Percentiles rank a stretch among this genome's conserved stretches.
Conservation (phyloP, 2,113 vertebrate genomes). For the Podarcis muralis region DNA sequence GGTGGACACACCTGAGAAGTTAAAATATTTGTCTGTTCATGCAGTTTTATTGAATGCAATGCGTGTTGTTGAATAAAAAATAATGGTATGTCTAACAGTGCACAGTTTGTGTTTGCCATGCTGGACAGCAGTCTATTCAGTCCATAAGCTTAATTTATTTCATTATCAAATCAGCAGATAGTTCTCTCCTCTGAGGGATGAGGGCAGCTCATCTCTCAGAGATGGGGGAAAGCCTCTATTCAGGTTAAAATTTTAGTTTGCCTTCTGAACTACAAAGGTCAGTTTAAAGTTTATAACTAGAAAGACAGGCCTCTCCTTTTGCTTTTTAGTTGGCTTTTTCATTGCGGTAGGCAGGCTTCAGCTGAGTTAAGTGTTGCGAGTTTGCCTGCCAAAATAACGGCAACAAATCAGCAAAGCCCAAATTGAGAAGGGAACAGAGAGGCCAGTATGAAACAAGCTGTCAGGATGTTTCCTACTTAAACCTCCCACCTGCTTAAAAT, state of each 20-base stretch:
- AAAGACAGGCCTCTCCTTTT: neutral
- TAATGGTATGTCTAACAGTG: neutral
- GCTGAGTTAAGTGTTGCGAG: neutral
- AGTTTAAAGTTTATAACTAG: neutral
- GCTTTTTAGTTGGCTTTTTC: neutral
- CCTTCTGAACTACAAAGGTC: neutral
- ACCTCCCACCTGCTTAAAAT: neutral
- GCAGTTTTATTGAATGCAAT: neutral
- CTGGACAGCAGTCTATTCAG: neutral
- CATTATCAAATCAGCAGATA: neutral
- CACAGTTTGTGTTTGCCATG: neutral
- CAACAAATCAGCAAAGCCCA: neutral
- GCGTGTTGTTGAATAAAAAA: neutral
- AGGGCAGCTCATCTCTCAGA: neutral
- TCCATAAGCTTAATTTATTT: neutral
- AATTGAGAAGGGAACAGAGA: neutral
- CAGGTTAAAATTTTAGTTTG: neutral
- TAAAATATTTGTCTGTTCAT: neutral
- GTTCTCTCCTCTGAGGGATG: neutral
- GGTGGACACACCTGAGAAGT: neutral
- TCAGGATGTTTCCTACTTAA: neutral
- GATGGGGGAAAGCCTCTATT: neutral
- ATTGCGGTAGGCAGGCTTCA: neutral
- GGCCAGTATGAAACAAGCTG: neutral
- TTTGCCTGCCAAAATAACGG: neutral